Base-by-base conservation (phyloP, 2,797 vertebrate species). In the Rhinophrynus dorsalis region DNA sequence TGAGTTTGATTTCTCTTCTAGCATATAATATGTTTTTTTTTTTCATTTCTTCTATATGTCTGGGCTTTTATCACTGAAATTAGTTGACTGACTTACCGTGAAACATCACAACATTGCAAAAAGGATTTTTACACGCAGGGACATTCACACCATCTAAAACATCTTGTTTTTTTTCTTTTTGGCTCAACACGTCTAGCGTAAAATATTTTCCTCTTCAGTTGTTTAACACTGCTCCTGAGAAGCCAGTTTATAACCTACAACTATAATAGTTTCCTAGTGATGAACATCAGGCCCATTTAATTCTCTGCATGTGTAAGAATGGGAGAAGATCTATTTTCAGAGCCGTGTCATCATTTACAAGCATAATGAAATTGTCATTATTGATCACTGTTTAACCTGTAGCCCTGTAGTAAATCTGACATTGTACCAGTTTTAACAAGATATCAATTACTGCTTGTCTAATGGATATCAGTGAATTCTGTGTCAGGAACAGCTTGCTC, bases 41-140 rank as follows among this genome's bases (percentile, higher is more conserved):
- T n/a, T n/a, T n/a, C n/a, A n/a, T n/a, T 44, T 75, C 64, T 75
- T 80, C 54, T 67, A 44, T 74, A 74, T 66, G 79, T 70, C 77
- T 76, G 84, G 78, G 94, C 95, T 98, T 98, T 98, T 98, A 95
- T 94, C 96, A 86, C 95, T 72, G 82, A 60, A 67, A 67, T 64
- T 72, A 52, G 85, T 82, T 79, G 91, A 92, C 93, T 96, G 94
- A 95, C 95, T 76, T 85, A 79, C 77, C 74, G 70, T 87, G 85
- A 76, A 78, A 79, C 76, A 1, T 78, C 86, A 92, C 86, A 85
- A 92, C 87, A 86, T 87, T 93, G 95, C 90, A 91, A 96, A 96
- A 95, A 96, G 94, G 90, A 81, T 92, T 90, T 82, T 71, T 82
- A 83, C 81, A 75, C 76, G 71, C 77, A 76, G 77, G 74, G 85